Percentiles rank a stretch among this genome's conserved stretches.
Evolutionary conservation across 53 echinoderm and acorn worm species (phyloP).

Genomic region (Holothuria leucospilota): DNA sequence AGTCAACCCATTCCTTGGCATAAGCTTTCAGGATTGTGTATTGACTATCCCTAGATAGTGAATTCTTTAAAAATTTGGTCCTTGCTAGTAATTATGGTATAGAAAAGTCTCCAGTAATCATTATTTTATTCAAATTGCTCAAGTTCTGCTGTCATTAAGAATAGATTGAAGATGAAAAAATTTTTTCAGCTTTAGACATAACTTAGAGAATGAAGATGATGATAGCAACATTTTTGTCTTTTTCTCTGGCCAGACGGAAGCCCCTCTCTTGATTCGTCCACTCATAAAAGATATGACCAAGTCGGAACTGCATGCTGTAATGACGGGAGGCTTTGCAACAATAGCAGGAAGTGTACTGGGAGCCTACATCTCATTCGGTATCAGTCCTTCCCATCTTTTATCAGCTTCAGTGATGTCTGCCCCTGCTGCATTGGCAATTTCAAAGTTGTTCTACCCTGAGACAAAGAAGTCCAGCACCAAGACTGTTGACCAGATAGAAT

Average conservation of each 20-base stretch:
- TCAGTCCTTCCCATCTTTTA: constrained; percentile 78
- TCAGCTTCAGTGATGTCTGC: constrained; percentile 83
- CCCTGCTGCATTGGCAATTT: constrained; percentile 80
- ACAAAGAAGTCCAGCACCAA: constrained; percentile 65
- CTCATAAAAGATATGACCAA: constrained; percentile 75
- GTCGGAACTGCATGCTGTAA: constrained; percentile 75
- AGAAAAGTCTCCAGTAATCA: too few species aligned
- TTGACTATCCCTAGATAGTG: background rate
- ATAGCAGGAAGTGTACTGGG: constrained; percentile 75
- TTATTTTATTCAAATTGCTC: too few species aligned
- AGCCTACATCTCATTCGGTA: constrained; percentile 73
- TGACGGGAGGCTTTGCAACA: constrained; percentile 76
- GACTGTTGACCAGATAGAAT: constrained; percentile 51
- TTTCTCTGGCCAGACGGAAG: constrained; percentile 64
- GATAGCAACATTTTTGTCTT: background rate
- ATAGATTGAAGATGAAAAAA: too few species aligned
- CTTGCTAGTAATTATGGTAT: too few species aligned
- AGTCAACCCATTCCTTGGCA: too few species aligned
- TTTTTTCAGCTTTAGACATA: too few species aligned
- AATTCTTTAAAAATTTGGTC: background rate
- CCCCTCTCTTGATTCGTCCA: constrained; percentile 69
- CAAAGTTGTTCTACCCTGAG: constrained; percentile 82
- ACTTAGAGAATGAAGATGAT: too few species aligned
- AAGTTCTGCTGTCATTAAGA: too few species aligned
- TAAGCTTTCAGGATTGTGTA: background rate